These are phyloP conservation scores for Telenomus remus DNA, from an alignment of 1,140 invertebrate genomes.

Conservation along the genomic window DNA sequence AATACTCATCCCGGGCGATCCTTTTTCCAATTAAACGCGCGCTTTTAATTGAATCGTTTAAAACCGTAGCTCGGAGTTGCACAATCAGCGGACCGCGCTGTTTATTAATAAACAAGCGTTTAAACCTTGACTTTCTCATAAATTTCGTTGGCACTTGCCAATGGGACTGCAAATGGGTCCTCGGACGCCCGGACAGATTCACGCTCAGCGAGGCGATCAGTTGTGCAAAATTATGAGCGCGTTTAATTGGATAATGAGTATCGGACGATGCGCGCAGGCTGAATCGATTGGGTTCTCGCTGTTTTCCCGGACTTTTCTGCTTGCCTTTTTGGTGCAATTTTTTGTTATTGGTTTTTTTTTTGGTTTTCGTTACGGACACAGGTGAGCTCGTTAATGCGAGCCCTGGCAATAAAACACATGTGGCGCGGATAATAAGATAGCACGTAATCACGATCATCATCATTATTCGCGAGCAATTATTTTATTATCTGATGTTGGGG, in stretches of 20 bases:
- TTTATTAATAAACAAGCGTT: no score
- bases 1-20: no score
- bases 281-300: not conserved
- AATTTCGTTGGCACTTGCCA: no score
- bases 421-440: conserved; percentile 58
- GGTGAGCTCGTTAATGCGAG: conserved; percentile 46
- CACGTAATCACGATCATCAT: conserved; percentile 54
- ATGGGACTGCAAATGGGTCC: not conserved
- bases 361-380: conserved; percentile 14
- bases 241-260: conserved; percentile 50
- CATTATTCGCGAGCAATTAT: conserved; percentile 61
- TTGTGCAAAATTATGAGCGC: conserved; percentile 15
- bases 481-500: conserved; percentile 58
- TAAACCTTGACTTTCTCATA: no score
- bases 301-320: not conserved
- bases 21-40: no score
- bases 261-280: conserved; percentile 11
- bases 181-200: not conserved
- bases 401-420: conserved; percentile 51
- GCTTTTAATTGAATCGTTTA: no score
- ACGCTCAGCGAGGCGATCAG: conserved; percentile 6
- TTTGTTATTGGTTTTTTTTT: no score
- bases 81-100: no score
- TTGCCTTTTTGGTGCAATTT: conserved; percentile 31
- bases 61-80: no score